Evolutionary conservation across 2,888 invertebrate species (phyloP), one percentile per base, ranked within the genome.

Genomic region (Graphium colonna): DNA sequence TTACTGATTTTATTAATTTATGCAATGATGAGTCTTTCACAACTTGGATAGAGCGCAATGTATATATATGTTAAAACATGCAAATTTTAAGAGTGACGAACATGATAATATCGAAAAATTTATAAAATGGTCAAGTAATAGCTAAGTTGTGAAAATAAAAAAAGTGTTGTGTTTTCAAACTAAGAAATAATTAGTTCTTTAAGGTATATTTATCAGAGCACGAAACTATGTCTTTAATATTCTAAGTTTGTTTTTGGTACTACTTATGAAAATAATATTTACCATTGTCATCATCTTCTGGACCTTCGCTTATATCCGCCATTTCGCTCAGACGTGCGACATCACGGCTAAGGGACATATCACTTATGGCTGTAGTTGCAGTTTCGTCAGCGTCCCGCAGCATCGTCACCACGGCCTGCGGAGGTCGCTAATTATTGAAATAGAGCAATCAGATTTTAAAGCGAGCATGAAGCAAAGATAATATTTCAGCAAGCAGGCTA

Each of bases 241-340:
- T 21, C 45, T 52, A 52, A 9, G 3, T 21, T 28, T 18, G 10
- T 33, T 10, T 33, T 28, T 31, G 31, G 1, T 31, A n/a, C 9
- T 40, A 17, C 3, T 17, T 1, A 28, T 5, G 1, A 10, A 39
- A 40, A 46, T 0, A 7, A 31, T 48, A 51, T 52, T 91, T 89
- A 94, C 94, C 93, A 83, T 92, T 92, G 77, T 94, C 94, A 70
- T 93, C 93, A 54, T 93, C 94, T 79, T 94, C 94, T 51, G 93
- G 93, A 46, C 93, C 93, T 73, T 94, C 94, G 59, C 90, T 92
- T 71, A 93, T 80, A 74, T 94, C 94, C 18, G 93, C 93, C 59
- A 93, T 89, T 79, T 94, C 94, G 75, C 93, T 93, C 54, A 94
- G 89, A 51, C 94, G 90, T 64, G 94, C 93, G 61, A 94, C 92